Conservation (phyloP, 2,888 invertebrate species). For the Deilephila porcellus region DNA sequence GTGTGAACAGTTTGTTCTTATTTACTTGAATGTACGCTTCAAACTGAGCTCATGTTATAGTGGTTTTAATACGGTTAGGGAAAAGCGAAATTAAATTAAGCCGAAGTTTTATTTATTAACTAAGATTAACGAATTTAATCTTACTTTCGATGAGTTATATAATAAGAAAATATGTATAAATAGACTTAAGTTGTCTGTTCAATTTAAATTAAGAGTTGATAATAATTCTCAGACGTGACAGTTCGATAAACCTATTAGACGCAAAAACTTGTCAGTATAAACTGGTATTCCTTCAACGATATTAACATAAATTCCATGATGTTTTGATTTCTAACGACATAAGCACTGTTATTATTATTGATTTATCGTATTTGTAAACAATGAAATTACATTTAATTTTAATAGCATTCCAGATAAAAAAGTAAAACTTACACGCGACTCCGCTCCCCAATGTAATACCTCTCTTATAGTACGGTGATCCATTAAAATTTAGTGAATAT, state of each 20-base stretch:
- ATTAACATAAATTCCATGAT: slow-evolving; percentile 1
- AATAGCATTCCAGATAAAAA: background rate
- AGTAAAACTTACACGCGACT: too few relatives aligned
- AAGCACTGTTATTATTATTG: background rate
- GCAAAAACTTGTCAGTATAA: background rate
- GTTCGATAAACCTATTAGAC: slow-evolving; percentile 19
- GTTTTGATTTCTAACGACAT: background rate
- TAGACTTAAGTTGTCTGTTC: background rate
- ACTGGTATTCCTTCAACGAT: background rate
- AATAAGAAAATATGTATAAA: too few relatives aligned
- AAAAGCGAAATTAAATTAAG: background rate
- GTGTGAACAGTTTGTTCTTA: slow-evolving; percentile 26
- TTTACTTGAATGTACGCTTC: slow-evolving; percentile 12
- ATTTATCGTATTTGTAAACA: background rate
- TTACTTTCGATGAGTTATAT: too few relatives aligned
- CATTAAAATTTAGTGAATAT: too few relatives aligned
- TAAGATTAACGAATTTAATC: background rate
- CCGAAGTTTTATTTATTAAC: background rate
- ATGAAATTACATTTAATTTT: background rate
- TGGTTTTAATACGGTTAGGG: background rate
- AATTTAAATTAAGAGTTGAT: background rate
- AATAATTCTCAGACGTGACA: background rate
- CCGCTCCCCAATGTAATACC: too few relatives aligned
- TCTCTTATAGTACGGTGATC: too few relatives aligned
- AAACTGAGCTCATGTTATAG: slow-evolving; percentile 3